phyloP scores from a whole-genome alignment of 2,113 vertebrate genomes.

The Strix aluco region DNA sequence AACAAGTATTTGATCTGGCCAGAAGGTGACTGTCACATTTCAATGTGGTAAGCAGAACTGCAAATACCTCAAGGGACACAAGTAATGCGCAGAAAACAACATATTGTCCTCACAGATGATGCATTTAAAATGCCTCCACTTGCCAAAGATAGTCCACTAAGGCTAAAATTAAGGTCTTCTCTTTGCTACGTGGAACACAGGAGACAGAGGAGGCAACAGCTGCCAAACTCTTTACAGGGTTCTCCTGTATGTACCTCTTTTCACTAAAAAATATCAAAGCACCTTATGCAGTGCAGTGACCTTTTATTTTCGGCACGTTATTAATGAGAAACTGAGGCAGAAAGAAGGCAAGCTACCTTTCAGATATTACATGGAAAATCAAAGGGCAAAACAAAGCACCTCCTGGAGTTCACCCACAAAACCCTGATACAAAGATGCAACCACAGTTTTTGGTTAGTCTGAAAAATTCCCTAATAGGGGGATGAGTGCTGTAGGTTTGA shows the following conservation, averaged over 20 bases:
- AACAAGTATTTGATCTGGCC: neutral
- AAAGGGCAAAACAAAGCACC: neutral
- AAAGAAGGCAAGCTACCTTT: neutral
- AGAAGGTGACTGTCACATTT: neutral
- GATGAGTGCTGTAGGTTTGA: neutral
- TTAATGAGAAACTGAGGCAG: neutral
- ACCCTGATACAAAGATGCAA: neutral
- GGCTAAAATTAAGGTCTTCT: neutral
- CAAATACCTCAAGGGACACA: neutral
- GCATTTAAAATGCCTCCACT: neutral
- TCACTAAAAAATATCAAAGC: neutral
- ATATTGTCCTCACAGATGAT: neutral
- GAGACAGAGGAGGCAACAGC: neutral
- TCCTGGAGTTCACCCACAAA: neutral
- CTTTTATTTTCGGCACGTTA: neutral
- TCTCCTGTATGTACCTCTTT: neutral
- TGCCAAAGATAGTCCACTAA: neutral
- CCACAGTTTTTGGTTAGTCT: neutral
- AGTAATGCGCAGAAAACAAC: neutral
- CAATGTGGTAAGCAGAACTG: neutral
- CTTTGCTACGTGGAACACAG: neutral
- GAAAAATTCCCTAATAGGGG: constrained; percentile 17
- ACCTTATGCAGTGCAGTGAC: neutral
- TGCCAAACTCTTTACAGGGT: neutral
- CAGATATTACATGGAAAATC: neutral